Evolutionary conservation across 2,797 vertebrate genomes (phyloP).

Genomic region (Cryptoblepharus egeriae): DNA sequence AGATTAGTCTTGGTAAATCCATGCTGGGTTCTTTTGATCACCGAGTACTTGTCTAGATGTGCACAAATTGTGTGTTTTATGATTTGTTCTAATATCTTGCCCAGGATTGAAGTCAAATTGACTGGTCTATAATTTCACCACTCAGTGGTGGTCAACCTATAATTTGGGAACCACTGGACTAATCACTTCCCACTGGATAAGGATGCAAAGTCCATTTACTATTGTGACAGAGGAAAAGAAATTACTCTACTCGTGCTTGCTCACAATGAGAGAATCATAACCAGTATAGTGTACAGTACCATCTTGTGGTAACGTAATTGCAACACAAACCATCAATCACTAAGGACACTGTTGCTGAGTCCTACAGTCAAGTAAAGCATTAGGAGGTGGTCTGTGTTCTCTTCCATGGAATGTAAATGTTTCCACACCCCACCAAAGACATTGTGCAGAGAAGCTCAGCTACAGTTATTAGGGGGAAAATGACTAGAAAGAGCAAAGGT

Average conservation of each 20-base stretch:
- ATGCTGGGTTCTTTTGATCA: too few relatives aligned
- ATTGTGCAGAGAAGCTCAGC: background rate
- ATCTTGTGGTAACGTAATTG: conserved; percentile 37
- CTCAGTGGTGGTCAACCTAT: too few relatives aligned
- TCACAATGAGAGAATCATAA: conserved; percentile 1
- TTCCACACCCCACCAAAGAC: background rate
- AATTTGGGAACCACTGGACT: too few relatives aligned
- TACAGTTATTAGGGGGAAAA: background rate
- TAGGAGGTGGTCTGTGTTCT: background rate
- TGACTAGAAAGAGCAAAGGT: background rate
- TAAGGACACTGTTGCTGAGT: conserved; percentile 1
- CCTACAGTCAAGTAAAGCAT: background rate
- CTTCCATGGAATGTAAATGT: conserved; percentile 26
- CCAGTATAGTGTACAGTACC: conserved; percentile 23
- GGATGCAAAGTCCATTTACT: background rate
- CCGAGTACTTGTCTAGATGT: too few relatives aligned
- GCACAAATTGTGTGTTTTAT: too few relatives aligned
- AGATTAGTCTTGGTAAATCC: too few relatives aligned
- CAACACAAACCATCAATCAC: background rate
- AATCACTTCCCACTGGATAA: too few relatives aligned
- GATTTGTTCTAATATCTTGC: too few relatives aligned
- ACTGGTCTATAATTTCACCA: too few relatives aligned
- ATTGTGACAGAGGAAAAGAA: background rate
- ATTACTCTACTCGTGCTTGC: background rate
- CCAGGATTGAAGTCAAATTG: too few relatives aligned